Conservation (phyloP, 2,888 invertebrate genomes). For the Coelopa pilipes region DNA sequence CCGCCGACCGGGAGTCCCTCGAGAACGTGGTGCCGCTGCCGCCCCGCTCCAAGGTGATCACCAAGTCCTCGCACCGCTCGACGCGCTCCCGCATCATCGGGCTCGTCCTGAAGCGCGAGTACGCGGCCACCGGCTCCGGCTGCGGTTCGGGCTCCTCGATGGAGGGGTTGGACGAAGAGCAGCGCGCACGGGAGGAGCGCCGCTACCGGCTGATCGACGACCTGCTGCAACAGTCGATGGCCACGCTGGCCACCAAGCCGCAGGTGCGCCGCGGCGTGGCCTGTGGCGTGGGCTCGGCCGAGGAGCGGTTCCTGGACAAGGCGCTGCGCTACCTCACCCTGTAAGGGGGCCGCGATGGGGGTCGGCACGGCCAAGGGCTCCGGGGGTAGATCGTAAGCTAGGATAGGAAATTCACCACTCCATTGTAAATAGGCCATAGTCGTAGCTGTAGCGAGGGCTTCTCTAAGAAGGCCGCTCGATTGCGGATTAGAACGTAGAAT, state of each 20-base stretch:
- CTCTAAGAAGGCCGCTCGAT: no score
- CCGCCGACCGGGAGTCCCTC: neutral
- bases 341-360: slow-evolving; percentile 44
- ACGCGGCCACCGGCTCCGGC: slow-evolving; percentile 13
- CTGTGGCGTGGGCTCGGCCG: slow-evolving; percentile 40
- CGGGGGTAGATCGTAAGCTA: neutral
- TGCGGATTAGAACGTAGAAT: no score
- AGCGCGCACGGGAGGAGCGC: slow-evolving; percentile 17
- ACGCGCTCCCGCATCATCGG: slow-evolving; percentile 55
- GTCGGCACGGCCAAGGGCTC: neutral
- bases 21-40: slow-evolving; percentile 40
- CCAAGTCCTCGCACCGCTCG: slow-evolving; percentile 45
- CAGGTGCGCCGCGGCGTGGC: slow-evolving; percentile 12
- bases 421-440: neutral
- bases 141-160: neutral
- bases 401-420: neutral
- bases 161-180: neutral
- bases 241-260: slow-evolving; percentile 18
- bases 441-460: no score
- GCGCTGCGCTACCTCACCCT: slow-evolving; percentile 59
- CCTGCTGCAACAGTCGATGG: slow-evolving; percentile 36
- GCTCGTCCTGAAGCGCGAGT: slow-evolving; percentile 54
- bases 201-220: slow-evolving; percentile 46
- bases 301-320: slow-evolving; percentile 55
- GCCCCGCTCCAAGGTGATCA: slow-evolving; percentile 43